Percentiles rank a stretch among this genome's conserved stretches.
These are phyloP conservation scores for Drosophila paranaensis DNA, from an alignment of 2,888 invertebrate genomes.

Conservation along the genomic window DNA sequence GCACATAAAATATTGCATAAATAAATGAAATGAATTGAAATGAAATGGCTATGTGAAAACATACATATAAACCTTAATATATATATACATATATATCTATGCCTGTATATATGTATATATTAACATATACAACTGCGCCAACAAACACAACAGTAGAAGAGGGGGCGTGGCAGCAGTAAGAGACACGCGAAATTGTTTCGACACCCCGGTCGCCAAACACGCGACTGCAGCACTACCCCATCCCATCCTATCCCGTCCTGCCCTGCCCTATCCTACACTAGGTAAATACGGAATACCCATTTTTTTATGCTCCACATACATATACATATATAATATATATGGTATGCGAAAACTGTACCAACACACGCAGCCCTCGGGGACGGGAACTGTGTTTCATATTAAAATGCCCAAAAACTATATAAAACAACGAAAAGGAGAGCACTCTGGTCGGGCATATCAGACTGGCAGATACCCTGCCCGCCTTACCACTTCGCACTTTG, in stretches of 20 bases:
- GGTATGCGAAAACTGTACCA: slow-evolving; percentile 67
- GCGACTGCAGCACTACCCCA: slow-evolving; percentile 31
- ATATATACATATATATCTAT: slow-evolving; percentile 24
- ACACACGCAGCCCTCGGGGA: slow-evolving; percentile 62
- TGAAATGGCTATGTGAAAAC: slow-evolving; percentile 74
- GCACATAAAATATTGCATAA: slow-evolving; percentile 79
- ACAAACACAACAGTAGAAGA: slow-evolving; percentile 40
- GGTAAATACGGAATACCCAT: slow-evolving; percentile 58
- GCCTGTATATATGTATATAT: slow-evolving; percentile 26
- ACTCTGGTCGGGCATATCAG: too few species aligned
- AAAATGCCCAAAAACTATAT: slow-evolving; percentile 74
- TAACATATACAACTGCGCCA: slow-evolving; percentile 38
- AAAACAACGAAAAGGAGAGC: slow-evolving; percentile 37
- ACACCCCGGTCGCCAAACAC: slow-evolving; percentile 70
- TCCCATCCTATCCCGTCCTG: background rate
- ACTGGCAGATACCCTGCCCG: background rate
- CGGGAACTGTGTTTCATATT: slow-evolving; percentile 26
- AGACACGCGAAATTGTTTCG: slow-evolving; percentile 76
- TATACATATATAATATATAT: slow-evolving; percentile 38
- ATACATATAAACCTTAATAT: slow-evolving; percentile 23
- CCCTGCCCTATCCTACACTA: slow-evolving; percentile 28
- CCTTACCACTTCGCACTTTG: too few species aligned
- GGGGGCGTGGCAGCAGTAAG: slow-evolving; percentile 5
- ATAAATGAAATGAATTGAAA: slow-evolving; percentile 78
- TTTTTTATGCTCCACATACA: slow-evolving; percentile 19